Percentiles rank a stretch among this genome's conserved stretches.
Conservation (phyloP, 2,797 vertebrate species). For the Thamnophis elegans region DNA sequence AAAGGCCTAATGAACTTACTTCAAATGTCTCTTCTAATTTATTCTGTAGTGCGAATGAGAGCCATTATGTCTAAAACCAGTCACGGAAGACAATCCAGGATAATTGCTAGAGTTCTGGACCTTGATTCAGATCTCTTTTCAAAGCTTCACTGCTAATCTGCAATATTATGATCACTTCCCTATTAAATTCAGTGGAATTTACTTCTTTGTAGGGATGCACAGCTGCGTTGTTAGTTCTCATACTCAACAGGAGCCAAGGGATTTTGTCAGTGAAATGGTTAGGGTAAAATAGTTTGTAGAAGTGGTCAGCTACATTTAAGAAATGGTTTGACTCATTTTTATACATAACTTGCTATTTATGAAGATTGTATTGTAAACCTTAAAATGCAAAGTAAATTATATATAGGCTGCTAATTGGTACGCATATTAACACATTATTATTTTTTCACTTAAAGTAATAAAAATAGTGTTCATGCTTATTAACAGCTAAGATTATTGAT, state of each 20-base stretch:
- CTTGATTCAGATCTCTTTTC: neutral
- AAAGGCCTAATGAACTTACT: neutral
- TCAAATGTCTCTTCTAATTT: neutral
- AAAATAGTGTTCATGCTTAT: constrained; percentile 48
- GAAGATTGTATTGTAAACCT: constrained; percentile 27
- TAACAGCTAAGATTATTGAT: constrained; percentile 44
- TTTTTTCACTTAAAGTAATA: constrained; percentile 42
- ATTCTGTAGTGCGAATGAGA: neutral
- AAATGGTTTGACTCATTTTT: neutral
- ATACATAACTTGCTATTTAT: constrained; percentile 12
- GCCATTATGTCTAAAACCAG: neutral
- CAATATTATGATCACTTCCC: neutral
- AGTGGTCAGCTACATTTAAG: neutral
- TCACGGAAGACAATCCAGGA: neutral
- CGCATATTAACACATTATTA: constrained; percentile 22
- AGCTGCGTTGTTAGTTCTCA: neutral
- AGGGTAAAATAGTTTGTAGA: neutral
- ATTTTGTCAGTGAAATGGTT: neutral
- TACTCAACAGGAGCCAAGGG: neutral
- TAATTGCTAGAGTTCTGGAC: neutral
- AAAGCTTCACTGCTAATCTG: neutral
- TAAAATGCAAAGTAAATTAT: neutral
- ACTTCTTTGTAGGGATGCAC: neutral
- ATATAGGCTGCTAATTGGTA: neutral
- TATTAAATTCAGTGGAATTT: neutral